Conservation (phyloP, 2,888 invertebrate species). For the Tenthredo amoena region DNA sequence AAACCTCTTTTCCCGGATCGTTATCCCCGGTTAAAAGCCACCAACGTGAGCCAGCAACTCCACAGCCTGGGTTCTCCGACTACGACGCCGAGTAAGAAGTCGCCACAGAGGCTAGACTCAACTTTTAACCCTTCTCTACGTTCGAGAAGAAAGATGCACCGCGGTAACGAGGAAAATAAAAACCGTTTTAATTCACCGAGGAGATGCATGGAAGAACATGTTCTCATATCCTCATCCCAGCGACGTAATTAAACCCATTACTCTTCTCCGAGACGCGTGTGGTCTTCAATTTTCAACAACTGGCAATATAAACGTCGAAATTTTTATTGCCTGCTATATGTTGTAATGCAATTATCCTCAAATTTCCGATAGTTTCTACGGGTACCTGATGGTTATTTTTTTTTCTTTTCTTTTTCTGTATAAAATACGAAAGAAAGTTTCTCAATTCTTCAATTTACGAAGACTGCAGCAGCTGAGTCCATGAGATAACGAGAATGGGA, state of each 20-base stretch:
- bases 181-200: constrained; percentile 1
- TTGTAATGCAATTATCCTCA: no score
- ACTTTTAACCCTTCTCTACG: constrained; percentile 24
- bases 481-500: neutral
- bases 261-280: neutral
- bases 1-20: constrained; percentile 18
- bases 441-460: neutral
- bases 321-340: no score
- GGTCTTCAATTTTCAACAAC: neutral
- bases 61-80: neutral
- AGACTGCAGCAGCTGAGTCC: neutral
- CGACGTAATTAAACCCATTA: constrained; percentile 5
- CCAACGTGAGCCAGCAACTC: constrained; percentile 31
- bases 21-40: constrained; percentile 37
- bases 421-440: neutral
- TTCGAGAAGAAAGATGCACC: neutral
- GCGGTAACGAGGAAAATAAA: neutral
- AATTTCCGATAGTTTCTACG: no score
- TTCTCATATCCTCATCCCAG: neutral
- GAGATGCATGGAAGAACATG: neutral
- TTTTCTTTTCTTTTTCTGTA: no score
- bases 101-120: constrained; percentile 64
- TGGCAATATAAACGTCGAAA: no score
- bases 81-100: constrained; percentile 60
- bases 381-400: no score